Conservation (phyloP, 2,113 vertebrate genomes). For the Gallinago undulata region DNA sequence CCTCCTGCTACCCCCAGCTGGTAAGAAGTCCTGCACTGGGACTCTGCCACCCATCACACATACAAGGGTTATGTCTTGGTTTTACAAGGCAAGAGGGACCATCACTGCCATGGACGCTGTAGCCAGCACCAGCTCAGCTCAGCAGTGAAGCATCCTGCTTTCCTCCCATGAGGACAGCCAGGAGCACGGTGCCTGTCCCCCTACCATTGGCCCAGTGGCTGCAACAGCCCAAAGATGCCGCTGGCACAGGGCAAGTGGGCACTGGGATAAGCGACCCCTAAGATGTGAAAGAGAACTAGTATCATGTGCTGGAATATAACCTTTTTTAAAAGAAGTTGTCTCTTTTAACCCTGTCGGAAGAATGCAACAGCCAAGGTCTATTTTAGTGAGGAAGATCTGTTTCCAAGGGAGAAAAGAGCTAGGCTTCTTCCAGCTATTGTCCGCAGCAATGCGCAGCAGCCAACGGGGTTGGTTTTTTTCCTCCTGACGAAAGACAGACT, state of each 20-base stretch:
- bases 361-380: background rate
- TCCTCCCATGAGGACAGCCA: background rate
- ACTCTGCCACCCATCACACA: background rate
- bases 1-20: background rate
- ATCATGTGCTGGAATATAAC: background rate
- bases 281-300: background rate
- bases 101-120: rapidly evolving
- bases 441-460: background rate
- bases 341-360: background rate
- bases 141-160: rapidly evolving
- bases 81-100: background rate
- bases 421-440: conserved; percentile 41
- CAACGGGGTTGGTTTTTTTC: background rate
- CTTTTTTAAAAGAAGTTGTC: background rate
- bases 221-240: background rate
- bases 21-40: background rate
- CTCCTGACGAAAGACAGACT: conserved; percentile 25
- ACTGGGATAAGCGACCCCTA: background rate
- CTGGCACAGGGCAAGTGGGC: background rate
- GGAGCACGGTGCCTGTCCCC: background rate
- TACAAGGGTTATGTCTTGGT: background rate
- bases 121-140: background rate
- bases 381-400: background rate
- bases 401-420: background rate
- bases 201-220: rapidly evolving